Base-by-base conservation (phyloP, 2,888 invertebrate genomes). In the Yponomeuta sedellus region DNA sequence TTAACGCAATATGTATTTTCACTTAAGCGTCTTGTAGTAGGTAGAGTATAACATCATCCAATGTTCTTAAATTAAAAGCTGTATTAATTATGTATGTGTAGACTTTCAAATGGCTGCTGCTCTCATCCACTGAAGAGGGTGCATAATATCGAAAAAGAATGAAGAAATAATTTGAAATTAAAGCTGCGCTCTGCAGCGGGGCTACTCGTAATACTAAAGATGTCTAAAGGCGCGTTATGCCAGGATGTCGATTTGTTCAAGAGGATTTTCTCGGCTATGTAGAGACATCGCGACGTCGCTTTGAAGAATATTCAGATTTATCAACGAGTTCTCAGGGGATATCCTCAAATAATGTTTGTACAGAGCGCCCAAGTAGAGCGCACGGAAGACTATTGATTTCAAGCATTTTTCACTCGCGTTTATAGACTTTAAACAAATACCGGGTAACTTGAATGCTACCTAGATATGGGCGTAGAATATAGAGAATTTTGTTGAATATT, bases 221-320 rank as follows among this genome's bases (percentile, higher is more conserved):
- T 52, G 44, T 52, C 12, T 52, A 52, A 52, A 22, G 66, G 62
- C 63, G 25, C 61, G 34, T 61, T 40, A 57, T 19, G 28, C 66
- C 62, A 57, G 64, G 40, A 40, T 64, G 66, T 67, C 67, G 68
- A 72, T 76, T 75, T 75, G 70, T 74, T 75, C 70, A 64, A 67
- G 64, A 66, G 68, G 72, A 73, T 75, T 75, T 74, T 70, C 71
- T 68, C 73, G 28, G n/a, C 70, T 71, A 67, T 67, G 71, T 70
- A 73, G 72, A 76, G 73, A 73, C 70, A 70, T 72, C 69, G 71
- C 72, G 67, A 70, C 70, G 72, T 74, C 79, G 71, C 69, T 71
- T 76, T 74, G 74, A 75, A 76, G 72, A 77, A 77, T 76, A 77
- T 79, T 78, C 77, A 76, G 80, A 82, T 81, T 77, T 78, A 80